phyloP scores from a whole-genome alignment of 37 sponge, comb jelly and placozoan genomes.

The Tethya wilhelma region DNA sequence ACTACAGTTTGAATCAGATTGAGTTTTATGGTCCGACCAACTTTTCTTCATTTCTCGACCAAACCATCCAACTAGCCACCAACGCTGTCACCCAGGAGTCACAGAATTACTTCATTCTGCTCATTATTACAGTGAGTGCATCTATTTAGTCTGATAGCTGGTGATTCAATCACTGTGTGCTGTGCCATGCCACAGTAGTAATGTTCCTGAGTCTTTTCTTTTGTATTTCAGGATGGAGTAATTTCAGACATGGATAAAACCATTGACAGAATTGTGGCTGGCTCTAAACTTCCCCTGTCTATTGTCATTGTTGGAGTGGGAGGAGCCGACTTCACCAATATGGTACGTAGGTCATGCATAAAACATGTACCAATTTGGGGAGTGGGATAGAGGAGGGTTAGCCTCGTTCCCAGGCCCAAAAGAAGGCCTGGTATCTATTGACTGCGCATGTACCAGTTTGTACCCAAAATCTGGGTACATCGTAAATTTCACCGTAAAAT shows the following conservation, averaged over 20 bases:
- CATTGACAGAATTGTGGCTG: conserved; percentile 81
- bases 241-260: conserved; percentile 88
- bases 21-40: conserved; percentile 86
- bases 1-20: conserved; percentile 62
- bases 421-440: too few species aligned
- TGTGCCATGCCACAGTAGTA: too few species aligned
- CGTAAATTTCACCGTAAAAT: too few species aligned
- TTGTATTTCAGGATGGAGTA: conserved; percentile 86
- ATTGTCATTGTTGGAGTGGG: conserved; percentile 94
- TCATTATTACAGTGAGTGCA: conserved; percentile 77
- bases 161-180: too few species aligned
- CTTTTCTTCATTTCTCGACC: conserved; percentile 79
- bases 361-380: too few species aligned
- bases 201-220: too few species aligned
- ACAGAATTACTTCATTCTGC: conserved; percentile 76
- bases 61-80: conserved; percentile 45
- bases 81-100: conserved; percentile 48
- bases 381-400: too few species aligned
- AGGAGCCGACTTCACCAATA: conserved; percentile 86
- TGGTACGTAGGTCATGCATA: conserved; percentile 49
- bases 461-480: too few species aligned
- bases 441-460: too few species aligned
- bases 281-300: conserved; percentile 85
- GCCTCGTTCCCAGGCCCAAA: too few species aligned
- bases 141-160: neutral